Evolutionary conservation across 2,797 vertebrate genomes (phyloP).

Genomic region (Mus spretus): DNA sequence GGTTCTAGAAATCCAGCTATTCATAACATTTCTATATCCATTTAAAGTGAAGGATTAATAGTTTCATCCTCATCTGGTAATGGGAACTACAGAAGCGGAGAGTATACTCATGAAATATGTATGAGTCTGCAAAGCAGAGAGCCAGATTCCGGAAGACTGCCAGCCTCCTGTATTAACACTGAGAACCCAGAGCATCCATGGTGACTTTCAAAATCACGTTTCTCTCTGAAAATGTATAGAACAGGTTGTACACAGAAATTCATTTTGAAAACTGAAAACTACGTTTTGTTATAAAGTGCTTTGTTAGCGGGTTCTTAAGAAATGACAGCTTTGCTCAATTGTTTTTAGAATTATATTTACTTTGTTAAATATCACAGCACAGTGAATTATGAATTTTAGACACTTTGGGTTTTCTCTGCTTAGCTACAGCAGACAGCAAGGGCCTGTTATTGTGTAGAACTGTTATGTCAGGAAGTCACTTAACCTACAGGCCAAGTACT

Average conservation of each 20-base stretch:
- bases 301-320: conserved; percentile 59
- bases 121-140: not conserved
- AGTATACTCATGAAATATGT: conserved; percentile 10
- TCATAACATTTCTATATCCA: not conserved
- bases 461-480: not conserved
- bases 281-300: conserved; percentile 47
- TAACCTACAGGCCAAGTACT: not conserved
- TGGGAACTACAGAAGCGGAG: conserved; percentile 16
- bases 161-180: not conserved
- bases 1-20: conserved; percentile 11
- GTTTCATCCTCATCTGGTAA: not conserved
- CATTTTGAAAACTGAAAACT: conserved; percentile 65
- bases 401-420: conserved; percentile 48
- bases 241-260: conserved; percentile 47
- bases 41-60: conserved; percentile 44
- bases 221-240: conserved; percentile 30
- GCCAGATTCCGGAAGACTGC: not conserved
- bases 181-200: not conserved
- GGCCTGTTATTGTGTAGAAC: conserved; percentile 42
- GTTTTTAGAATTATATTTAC: conserved; percentile 59
- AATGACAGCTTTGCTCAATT: not conserved
- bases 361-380: conserved; percentile 55
- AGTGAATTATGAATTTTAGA: conserved; percentile 54
- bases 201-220: conserved; percentile 42
- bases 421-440: conserved; percentile 35